These are phyloP conservation scores for Apotomis capreana DNA, from an alignment of 2,888 invertebrate genomes.

Conservation along the genomic window DNA sequence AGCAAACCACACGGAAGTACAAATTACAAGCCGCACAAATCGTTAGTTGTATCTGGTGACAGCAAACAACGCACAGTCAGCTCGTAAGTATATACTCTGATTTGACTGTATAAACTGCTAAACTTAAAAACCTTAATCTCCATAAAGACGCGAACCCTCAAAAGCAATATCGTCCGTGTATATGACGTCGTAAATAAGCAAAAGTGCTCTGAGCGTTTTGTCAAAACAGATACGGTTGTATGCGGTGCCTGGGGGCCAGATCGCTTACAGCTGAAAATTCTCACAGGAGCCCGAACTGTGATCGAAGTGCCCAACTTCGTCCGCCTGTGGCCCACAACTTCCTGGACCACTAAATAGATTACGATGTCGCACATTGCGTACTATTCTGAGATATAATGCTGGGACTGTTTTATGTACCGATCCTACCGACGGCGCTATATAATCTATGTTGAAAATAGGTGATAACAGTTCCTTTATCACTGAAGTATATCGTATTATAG, in stretches of 20 bases:
- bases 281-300: conserved; percentile 51
- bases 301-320: conserved; percentile 54
- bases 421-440: neutral
- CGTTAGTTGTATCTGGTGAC: no score
- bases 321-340: conserved; percentile 49
- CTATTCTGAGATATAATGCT: conserved; percentile 31
- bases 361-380: conserved; percentile 43
- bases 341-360: conserved; percentile 52
- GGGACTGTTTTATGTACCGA: neutral
- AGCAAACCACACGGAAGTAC: no score
- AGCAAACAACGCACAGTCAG: no score
- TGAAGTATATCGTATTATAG: no score
- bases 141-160: conserved; percentile 5
- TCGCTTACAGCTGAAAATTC: conserved; percentile 44
- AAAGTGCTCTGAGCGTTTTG: conserved; percentile 32
- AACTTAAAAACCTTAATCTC: conserved; percentile 3
- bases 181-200: conserved; percentile 13
- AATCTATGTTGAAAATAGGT: no score
- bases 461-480: no score
- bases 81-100: neutral
- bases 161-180: conserved; percentile 7
- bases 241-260: conserved; percentile 34
- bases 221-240: conserved; percentile 34
- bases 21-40: no score
- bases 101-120: neutral